Percentiles rank a stretch among this genome's conserved stretches.
Evolutionary conservation across 2,797 vertebrate genomes (phyloP).

Genomic region (Pelobates cultripes): DNA sequence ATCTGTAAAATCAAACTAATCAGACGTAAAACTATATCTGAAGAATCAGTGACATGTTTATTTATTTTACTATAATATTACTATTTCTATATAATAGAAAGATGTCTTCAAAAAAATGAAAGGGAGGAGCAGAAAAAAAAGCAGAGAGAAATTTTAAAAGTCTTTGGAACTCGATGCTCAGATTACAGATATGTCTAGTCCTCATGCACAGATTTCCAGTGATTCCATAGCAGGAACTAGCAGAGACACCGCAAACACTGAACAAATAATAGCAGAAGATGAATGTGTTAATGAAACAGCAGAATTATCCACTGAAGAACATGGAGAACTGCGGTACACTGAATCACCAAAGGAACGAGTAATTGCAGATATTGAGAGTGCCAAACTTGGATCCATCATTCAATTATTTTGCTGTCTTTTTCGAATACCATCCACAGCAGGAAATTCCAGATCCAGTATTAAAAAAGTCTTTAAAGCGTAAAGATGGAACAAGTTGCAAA

Average conservation of each 20-base stretch:
- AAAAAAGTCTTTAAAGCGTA: neutral
- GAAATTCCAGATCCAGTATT: neutral
- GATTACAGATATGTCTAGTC: conserved; percentile 6
- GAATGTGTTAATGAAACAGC: no score
- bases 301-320: no score
- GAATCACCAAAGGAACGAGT: no score
- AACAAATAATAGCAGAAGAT: neutral
- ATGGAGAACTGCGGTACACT: no score
- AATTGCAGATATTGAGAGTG: neutral
- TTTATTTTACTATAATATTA: no score
- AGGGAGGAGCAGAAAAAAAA: no score
- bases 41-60: no score
- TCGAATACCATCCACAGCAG: neutral
- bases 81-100: no score
- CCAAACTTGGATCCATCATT: neutral
- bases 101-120: neutral
- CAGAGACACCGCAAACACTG: neutral
- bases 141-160: neutral
- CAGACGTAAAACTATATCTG: no score
- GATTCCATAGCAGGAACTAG: neutral
- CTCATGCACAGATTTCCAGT: conserved; percentile 5
- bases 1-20: no score
- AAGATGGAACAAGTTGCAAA: neutral
- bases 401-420: conserved; percentile 1
- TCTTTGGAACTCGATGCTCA: conserved; percentile 9